These are phyloP conservation scores for Elaphurus davidianus DNA, from an alignment of 2,113 vertebrate genomes.

Conservation along the genomic window DNA sequence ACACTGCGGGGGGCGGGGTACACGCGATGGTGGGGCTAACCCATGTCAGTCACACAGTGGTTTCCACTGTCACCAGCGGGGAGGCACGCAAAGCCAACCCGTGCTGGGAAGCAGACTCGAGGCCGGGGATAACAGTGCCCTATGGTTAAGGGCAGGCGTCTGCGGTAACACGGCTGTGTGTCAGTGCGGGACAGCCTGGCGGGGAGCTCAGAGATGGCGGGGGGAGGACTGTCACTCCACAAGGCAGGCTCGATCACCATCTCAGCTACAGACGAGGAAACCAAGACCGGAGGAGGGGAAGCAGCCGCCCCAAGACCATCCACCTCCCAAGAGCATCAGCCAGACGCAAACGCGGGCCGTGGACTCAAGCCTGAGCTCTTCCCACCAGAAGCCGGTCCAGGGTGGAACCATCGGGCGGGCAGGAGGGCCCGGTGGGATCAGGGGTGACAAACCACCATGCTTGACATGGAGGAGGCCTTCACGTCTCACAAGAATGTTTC, in stretches of 20 bases:
- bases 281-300: neutral
- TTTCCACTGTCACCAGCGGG: rapidly evolving
- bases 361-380: rapidly evolving
- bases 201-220: neutral
- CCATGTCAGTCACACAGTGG: rapidly evolving
- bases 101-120: neutral
- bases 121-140: neutral
- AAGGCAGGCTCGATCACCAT: rapidly evolving
- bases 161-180: rapidly evolving
- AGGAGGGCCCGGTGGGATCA: neutral
- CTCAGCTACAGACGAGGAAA: neutral
- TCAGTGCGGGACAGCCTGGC: rapidly evolving
- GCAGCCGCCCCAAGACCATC: rapidly evolving
- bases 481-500: neutral
- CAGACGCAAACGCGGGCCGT: rapidly evolving
- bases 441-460: rapidly evolving
- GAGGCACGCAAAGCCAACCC: neutral
- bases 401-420: rapidly evolving
- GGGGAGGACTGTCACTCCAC: rapidly evolving
- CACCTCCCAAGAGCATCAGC: rapidly evolving
- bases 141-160: neutral
- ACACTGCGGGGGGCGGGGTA: neutral
- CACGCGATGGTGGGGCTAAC: rapidly evolving
- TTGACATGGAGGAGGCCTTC: rapidly evolving
- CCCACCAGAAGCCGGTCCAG: rapidly evolving